Evolutionary conservation across 2,888 invertebrate genomes (phyloP).

Genomic region (Tricholauxania praeusta): DNA sequence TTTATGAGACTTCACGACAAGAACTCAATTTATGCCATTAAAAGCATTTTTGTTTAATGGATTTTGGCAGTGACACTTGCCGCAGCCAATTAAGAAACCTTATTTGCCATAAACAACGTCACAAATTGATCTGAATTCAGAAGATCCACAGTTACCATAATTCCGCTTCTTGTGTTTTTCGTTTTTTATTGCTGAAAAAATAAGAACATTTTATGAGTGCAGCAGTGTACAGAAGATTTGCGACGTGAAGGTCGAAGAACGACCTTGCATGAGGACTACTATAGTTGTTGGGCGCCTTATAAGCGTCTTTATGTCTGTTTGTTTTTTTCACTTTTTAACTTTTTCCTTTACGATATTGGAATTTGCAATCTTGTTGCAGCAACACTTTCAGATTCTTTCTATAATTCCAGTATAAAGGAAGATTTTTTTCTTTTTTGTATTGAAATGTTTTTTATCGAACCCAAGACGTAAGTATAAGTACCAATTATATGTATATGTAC

Average conservation of each 20-base stretch:
- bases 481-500: too few relatives aligned
- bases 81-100: slow-evolving; percentile 16
- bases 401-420: too few relatives aligned
- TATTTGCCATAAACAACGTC: slow-evolving; percentile 15
- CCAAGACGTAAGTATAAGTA: too few relatives aligned
- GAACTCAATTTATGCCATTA: slow-evolving; percentile 5
- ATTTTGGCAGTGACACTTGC: neutral
- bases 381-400: too few relatives aligned
- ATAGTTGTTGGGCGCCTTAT: slow-evolving; percentile 50
- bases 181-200: too few relatives aligned
- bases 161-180: too few relatives aligned
- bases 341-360: slow-evolving; percentile 38
- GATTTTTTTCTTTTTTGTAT: too few relatives aligned
- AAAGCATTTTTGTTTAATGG: slow-evolving; percentile 26
- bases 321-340: neutral
- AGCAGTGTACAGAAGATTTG: slow-evolving; percentile 11
- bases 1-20: neutral
- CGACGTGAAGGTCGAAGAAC: slow-evolving; percentile 60
- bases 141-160: neutral
- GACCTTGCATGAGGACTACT: slow-evolving; percentile 61
- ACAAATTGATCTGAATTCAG: neutral
- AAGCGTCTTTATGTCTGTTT: slow-evolving; percentile 50
- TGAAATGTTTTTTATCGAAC: too few relatives aligned
- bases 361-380: too few relatives aligned
- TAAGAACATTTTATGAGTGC: too few relatives aligned